Base-by-base conservation (phyloP, 2,888 invertebrate species). In the Dioctria rufipes region DNA sequence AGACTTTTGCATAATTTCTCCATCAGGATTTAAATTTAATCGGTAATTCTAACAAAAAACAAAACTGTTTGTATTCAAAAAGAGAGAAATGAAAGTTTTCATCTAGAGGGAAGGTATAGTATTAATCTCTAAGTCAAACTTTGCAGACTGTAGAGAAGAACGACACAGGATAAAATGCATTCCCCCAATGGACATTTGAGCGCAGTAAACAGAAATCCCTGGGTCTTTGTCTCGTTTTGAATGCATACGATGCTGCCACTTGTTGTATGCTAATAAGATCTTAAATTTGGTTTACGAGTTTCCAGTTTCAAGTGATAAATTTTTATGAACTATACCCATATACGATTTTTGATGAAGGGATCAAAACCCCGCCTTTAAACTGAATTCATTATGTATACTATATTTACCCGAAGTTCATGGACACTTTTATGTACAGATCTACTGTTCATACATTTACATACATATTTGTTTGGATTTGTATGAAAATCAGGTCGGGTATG, bases 221-320 rank as follows among this genome's bases (percentile, higher is more conserved):
- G 11, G 39, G 25, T n/a, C 54, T 54, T 51, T 67, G 40, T 40
- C 67, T 46, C 46, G 2, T 67, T 13, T 13, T 37, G 67, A 67
- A 67, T 46, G 43, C 46, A 37, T 37, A 25, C 51, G 40, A 42
- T 51, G 69, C 69, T 25, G 49, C 51, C 51, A 49, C 11, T 69
- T 69, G 69, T 69, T 39, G 69, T 69, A 69, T 69, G 69, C 69
- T 69, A 69, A 69, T 69, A 69, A 46, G 39, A 69, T 37, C 69
- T 69, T 69, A 69, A 69, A 69, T 69, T 69, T 69, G 51, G 9
- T 69, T 69, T 69, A 69, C 51, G 69, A 69, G 49, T 51, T 69
- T 69, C 25, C 69, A 51, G 69, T 69, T 69, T 51, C 69, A 51
- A 51, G 69, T 69, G 51, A 69, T 69, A 69, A 69, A 69, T 69